Percentiles rank a stretch among this genome's conserved stretches.
Evolutionary conservation across 2,113 vertebrate species (phyloP).

Genomic region (Bucco capensis): DNA sequence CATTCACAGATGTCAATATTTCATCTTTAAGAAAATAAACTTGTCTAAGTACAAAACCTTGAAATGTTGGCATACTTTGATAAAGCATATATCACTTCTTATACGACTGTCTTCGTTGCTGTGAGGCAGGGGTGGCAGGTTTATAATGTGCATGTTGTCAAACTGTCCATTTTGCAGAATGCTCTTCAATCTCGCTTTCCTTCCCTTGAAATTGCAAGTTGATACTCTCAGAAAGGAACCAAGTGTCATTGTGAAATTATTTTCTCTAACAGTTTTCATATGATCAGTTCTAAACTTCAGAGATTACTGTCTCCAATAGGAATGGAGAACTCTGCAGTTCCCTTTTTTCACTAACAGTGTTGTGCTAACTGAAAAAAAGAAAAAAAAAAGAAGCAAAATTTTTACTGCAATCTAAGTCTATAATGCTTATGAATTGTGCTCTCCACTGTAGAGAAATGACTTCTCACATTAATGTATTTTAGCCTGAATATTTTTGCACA

Average conservation of each 20-base stretch:
- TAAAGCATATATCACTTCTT: background rate
- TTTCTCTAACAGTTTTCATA: background rate
- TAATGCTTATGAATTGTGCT: background rate
- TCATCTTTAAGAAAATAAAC: constrained; percentile 67
- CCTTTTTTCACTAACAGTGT: background rate
- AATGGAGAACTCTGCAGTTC: background rate
- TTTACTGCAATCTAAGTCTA: background rate
- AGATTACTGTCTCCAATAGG: background rate
- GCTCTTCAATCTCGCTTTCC: background rate
- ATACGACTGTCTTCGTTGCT: background rate
- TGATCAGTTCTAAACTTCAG: background rate
- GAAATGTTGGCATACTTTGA: background rate
- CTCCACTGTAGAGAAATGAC: background rate
- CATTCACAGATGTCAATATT: constrained; percentile 35
- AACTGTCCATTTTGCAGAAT: background rate
- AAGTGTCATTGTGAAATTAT: background rate
- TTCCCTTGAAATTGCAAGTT: background rate
- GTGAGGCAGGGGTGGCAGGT: background rate
- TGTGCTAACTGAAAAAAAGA: background rate
- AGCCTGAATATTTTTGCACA: background rate
- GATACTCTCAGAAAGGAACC: background rate
- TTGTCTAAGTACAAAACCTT: constrained; percentile 18
- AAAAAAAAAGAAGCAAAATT: background rate
- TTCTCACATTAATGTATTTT: background rate
- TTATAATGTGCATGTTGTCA: background rate